Percentiles rank a stretch among this genome's conserved stretches.
These are phyloP conservation scores for Acanthaster planci DNA, from an alignment of 35 echinoderm and acorn worm species.

Conservation along the genomic window DNA sequence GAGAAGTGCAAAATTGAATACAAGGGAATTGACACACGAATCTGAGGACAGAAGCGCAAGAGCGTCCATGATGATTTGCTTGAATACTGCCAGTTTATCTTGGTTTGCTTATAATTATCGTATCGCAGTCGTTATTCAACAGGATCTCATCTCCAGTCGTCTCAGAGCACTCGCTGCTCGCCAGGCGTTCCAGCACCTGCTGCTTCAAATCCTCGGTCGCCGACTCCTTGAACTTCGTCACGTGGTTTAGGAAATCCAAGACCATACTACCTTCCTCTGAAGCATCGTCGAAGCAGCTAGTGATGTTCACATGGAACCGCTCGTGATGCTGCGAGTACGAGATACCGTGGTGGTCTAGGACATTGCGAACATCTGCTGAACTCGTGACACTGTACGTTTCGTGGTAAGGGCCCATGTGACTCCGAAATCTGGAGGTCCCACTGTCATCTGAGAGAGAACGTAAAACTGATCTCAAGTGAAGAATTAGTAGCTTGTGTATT, in stretches of 20 bases:
- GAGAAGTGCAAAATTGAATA: too few species aligned
- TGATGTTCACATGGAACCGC: too few species aligned
- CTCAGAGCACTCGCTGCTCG: conserved; percentile 32
- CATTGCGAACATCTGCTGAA: neutral
- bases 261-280: conserved; percentile 33
- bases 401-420: neutral
- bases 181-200: conserved; percentile 37
- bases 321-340: neutral
- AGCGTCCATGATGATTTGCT: too few species aligned
- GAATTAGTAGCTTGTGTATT: too few species aligned
- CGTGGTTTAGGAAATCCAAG: conserved; percentile 58
- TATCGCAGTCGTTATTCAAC: conserved; percentile 27
- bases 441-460: neutral
- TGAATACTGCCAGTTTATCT: too few species aligned
- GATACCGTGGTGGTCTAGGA: conserved; percentile 7
- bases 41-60: too few species aligned
- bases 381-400: too few species aligned
- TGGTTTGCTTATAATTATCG: conserved; percentile 33
- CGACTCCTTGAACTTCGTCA: conserved; percentile 29
- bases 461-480: too few species aligned
- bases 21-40: too few species aligned
- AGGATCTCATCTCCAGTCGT: conserved; percentile 10
- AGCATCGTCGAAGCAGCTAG: too few species aligned
- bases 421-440: neutral
- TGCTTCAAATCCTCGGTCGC: conserved; percentile 38